These are phyloP conservation scores for Hedychridium roseum DNA, from an alignment of 2,888 invertebrate species.

Conservation along the genomic window DNA sequence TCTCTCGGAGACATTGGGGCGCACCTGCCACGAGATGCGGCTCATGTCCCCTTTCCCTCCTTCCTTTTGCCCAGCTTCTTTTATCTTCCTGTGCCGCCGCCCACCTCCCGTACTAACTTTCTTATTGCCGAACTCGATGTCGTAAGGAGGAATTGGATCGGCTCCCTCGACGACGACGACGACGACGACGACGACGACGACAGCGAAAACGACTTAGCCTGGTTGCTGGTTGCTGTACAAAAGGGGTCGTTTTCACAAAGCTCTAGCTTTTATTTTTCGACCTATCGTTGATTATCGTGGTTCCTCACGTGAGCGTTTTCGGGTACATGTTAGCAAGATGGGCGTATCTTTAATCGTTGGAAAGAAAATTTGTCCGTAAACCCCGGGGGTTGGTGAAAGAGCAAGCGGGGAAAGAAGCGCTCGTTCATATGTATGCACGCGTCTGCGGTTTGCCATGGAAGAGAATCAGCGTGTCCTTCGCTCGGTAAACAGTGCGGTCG, in stretches of 20 bases:
- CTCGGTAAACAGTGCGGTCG: constrained; percentile 51
- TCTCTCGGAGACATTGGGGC: constrained; percentile 25
- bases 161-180: constrained; percentile 25
- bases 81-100: constrained; percentile 6
- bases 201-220: constrained; percentile 1
- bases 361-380: too few relatives aligned
- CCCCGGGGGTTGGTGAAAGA: too few relatives aligned
- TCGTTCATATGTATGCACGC: constrained; percentile 6
- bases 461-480: constrained; percentile 13
- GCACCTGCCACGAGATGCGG: constrained; percentile 39
- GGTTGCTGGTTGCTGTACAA: background rate
- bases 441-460: constrained; percentile 23
- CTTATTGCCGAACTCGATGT: constrained; percentile 60
- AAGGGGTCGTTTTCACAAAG: background rate
- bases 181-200: constrained; percentile 19
- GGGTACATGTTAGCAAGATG: too few relatives aligned
- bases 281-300: too few relatives aligned
- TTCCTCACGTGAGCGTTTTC: too few relatives aligned
- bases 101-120: constrained; percentile 51
- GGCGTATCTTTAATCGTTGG: too few relatives aligned
- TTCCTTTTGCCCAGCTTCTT: constrained; percentile 12
- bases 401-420: too few relatives aligned
- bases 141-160: constrained; percentile 50
- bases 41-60: constrained; percentile 34
- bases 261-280: background rate